A percentile compares a stretch with the other conserved stretches of the same genome.
phyloP scores from a whole-genome alignment of 2,113 vertebrate species.

The Dasyornis broadbenti region DNA sequence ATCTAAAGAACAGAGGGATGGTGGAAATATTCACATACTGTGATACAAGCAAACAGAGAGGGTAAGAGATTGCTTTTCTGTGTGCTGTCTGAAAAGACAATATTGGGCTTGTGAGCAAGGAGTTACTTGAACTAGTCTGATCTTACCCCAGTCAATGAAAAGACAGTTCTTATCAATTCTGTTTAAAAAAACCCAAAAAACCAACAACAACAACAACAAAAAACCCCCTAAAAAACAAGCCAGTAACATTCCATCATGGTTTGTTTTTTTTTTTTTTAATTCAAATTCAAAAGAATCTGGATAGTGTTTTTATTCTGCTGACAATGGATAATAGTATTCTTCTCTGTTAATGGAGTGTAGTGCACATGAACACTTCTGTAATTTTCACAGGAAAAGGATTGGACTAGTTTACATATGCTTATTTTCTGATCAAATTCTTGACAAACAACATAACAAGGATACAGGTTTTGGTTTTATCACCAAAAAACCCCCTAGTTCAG shows the following conservation, averaged over 20 bases:
- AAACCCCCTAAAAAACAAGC: rapidly evolving
- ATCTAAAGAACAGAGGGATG: background rate
- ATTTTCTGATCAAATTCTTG: background rate
- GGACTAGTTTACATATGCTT: background rate
- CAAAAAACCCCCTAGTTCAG: background rate
- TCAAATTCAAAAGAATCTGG: background rate
- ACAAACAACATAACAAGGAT: background rate
- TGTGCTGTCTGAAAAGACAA: background rate
- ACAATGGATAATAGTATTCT: background rate
- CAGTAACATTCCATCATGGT: background rate
- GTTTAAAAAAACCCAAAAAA: background rate
- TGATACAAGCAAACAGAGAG: background rate
- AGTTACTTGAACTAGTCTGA: background rate
- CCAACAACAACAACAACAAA: too few species aligned
- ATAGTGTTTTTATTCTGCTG: background rate
- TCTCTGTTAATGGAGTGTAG: background rate
- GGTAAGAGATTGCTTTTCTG: background rate
- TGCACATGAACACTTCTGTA: background rate
- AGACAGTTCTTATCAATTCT: background rate
- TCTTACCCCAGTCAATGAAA: background rate
- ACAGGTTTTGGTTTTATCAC: background rate
- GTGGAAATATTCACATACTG: background rate
- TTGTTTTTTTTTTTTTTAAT: too few species aligned
- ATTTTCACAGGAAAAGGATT: background rate
- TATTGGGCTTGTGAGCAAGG: background rate